phyloP scores from a whole-genome alignment of 2,797 vertebrate species.

The Tenualosa ilisha region DNA sequence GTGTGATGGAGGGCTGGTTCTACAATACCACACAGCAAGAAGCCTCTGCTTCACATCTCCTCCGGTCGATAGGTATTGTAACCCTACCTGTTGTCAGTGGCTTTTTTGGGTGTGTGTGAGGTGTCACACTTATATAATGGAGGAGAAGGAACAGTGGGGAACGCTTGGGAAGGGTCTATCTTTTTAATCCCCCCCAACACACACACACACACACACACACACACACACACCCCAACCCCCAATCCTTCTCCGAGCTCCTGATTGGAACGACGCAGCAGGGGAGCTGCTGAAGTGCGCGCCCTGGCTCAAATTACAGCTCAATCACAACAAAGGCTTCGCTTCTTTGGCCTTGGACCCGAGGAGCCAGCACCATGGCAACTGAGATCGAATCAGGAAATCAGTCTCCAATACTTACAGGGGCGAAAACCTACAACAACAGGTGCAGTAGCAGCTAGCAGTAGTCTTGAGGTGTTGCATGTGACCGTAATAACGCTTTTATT shows the following conservation, averaged over 20 bases:
- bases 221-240: no score
- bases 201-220: no score
- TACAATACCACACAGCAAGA: not conserved
- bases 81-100: not conserved
- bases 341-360: not conserved
- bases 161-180: no score
- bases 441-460: no score
- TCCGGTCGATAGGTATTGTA: not conserved
- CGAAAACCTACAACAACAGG: not conserved
- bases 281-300: not conserved
- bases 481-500: not conserved
- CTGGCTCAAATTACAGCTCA: constrained; percentile 26
- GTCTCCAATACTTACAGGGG: not conserved
- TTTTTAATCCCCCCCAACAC: not conserved
- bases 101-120: not conserved
- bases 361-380: not conserved
- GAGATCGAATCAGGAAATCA: not conserved
- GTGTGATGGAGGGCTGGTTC: not conserved
- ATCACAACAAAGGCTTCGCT: constrained; percentile 25
- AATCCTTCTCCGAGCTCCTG: not conserved
- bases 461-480: not conserved
- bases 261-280: not conserved
- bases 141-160: not conserved
- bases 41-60: not conserved
- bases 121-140: not conserved